Evolutionary conservation across 2,888 invertebrate genomes (phyloP), one percentile per base, ranked within the genome.

Genomic region (Maniola hyperantus): DNA sequence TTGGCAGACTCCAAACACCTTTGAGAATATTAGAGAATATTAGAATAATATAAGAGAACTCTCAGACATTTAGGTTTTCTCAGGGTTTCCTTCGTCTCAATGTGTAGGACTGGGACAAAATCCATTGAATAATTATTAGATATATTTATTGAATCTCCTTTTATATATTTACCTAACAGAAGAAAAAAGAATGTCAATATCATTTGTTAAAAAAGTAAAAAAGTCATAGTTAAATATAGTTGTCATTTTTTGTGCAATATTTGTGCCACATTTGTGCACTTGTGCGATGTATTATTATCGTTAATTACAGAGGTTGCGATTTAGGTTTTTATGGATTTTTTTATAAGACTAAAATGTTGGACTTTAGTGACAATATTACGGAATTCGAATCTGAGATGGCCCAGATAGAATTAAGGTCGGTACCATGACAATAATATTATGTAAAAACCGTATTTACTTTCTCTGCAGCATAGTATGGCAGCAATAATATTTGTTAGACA

Each of bases 391-490:
- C 42, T 15, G 61, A 68, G 7, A 7, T 57, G 42, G 39, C 13
- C 11, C 18, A 39, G 18, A 62, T 64, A 34, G 68, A 64, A 26
- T 66, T 70, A 44, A 70, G 70, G 70, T 64, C 68, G 70, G 70
- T 58, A 33, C n/a, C 20, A 15, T 48, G 18, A 26, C 13, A 13
- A 5, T 2, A 6, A 2, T 50, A 50, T 20, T 15, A 50, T 46
- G 5, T 5, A 46, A 6, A 13, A n/a, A 26, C 4, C 26, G 26
- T 26, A 1, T 26, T 26, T 26, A 26, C 26, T 26, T 26, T 26
- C n/a, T n/a, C n/a, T n/a, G n/a, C n/a, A 26, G 26, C 26, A 26
- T 26, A 26, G 26, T 26, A 26, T 2, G n/a, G n/a, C 1, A 26
- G 26, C 26, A 26, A 26, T 26, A 26, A 26, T 26, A 26, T 26